Percentiles rank a stretch among this genome's conserved stretches.
phyloP scores from a whole-genome alignment of 2,888 invertebrate genomes.

The Drosophila paramelanica region DNA sequence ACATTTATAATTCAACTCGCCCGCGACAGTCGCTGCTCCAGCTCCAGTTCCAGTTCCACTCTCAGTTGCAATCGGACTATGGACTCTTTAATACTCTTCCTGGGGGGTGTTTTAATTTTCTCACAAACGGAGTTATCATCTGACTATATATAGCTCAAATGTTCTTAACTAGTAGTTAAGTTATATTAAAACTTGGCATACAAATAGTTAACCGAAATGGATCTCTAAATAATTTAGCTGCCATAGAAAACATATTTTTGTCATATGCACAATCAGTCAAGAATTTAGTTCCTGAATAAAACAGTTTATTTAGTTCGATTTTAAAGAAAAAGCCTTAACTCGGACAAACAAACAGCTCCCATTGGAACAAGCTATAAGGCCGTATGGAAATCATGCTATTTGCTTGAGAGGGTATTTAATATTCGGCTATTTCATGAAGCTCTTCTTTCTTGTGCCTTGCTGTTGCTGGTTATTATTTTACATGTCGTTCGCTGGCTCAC shows the following conservation, averaged over 20 bases:
- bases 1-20: conserved; percentile 80
- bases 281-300: too few species aligned
- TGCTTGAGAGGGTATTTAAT: neutral
- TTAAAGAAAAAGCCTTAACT: too few species aligned
- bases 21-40: conserved; percentile 20
- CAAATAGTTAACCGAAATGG: too few species aligned
- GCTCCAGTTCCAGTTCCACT: conserved; percentile 19
- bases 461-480: conserved; percentile 75
- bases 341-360: too few species aligned
- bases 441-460: conserved; percentile 15
- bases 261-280: too few species aligned
- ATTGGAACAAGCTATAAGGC: too few species aligned
- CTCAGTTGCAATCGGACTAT: conserved; percentile 18
- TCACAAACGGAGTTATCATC: neutral
- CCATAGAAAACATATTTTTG: too few species aligned
- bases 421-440: neutral
- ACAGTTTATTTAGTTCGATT: too few species aligned
- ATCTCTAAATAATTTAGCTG: too few species aligned
- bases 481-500: conserved; percentile 76
- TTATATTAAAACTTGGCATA: too few species aligned
- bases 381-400: too few species aligned
- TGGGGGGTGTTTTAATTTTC: neutral
- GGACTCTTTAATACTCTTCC: conserved; percentile 13
- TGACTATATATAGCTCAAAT: neutral
- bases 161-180: neutral